phyloP scores from a whole-genome alignment of 1,140 invertebrate genomes.

The Eubasilissa regina region DNA sequence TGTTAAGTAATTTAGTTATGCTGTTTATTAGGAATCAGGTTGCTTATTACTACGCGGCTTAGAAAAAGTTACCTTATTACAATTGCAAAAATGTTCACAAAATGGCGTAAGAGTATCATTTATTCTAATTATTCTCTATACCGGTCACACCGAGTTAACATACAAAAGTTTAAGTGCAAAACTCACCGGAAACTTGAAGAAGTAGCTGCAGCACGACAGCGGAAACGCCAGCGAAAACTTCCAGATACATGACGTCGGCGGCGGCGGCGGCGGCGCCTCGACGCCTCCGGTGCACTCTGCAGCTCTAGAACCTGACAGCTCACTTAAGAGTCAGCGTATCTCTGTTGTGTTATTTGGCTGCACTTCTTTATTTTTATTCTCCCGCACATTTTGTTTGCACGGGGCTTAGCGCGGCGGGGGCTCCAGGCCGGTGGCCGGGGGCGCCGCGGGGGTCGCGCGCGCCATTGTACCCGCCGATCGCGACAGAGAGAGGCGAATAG shows the following conservation, averaged over 20 bases:
- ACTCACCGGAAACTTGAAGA: slow-evolving; percentile 59
- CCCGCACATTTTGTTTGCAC: slow-evolving; percentile 49
- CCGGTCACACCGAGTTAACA: background rate
- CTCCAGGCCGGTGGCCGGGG: background rate
- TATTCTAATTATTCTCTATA: background rate
- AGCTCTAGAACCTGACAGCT: slow-evolving; percentile 36
- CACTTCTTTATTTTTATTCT: slow-evolving; percentile 48
- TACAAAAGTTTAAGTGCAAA: slow-evolving; percentile 26
- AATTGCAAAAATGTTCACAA: no score
- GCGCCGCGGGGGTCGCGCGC: no score
- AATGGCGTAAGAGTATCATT: background rate
- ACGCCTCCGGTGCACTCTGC: background rate
- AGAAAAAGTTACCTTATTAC: no score
- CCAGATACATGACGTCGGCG: slow-evolving; percentile 57
- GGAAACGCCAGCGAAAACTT: slow-evolving; percentile 56
- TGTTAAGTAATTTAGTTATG: no score
- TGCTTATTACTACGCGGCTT: no score
- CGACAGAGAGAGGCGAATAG: no score
- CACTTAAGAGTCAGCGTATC: slow-evolving; percentile 41
- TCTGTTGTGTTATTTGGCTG: slow-evolving; percentile 44
- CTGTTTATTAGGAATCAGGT: no score
- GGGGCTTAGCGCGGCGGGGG: background rate
- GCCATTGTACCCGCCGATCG: no score
- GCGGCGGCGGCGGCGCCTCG: slow-evolving; percentile 10
- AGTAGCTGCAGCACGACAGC: slow-evolving; percentile 59